A percentile compares a stretch with the other conserved stretches of the same genome.
These are phyloP conservation scores for Drosophila sp. DNA, from an alignment of 1,140 invertebrate species.

Conservation along the genomic window DNA sequence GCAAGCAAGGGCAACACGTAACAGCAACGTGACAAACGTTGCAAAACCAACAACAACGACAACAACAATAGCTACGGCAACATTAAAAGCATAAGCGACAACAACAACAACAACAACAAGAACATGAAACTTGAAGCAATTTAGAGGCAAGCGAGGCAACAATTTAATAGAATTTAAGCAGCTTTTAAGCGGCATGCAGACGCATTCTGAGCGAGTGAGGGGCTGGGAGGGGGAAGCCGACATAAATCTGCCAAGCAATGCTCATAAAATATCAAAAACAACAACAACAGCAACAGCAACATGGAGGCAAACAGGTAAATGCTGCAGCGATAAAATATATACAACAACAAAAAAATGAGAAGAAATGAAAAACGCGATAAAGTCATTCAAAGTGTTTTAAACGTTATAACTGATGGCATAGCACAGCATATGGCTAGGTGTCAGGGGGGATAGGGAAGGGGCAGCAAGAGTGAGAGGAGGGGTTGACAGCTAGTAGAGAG, in stretches of 20 bases:
- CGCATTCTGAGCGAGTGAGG: not conserved
- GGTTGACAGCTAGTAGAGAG: too few species aligned
- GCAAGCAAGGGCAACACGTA: slow-evolving; percentile 49
- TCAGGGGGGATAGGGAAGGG: not conserved
- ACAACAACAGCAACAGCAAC: slow-evolving; percentile 18
- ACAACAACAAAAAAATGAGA: slow-evolving; percentile 3
- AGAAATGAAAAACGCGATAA: slow-evolving; percentile 68
- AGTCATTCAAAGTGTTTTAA: slow-evolving; percentile 77
- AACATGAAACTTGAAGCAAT: slow-evolving; percentile 43
- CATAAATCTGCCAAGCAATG: slow-evolving; percentile 72
- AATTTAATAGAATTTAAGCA: slow-evolving; percentile 80
- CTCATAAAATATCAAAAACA: slow-evolving; percentile 64
- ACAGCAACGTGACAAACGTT: slow-evolving; percentile 71
- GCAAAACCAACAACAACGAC: slow-evolving; percentile 25
- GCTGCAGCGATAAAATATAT: slow-evolving; percentile 70
- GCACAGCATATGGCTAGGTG: too few species aligned
- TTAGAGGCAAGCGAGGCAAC: slow-evolving; percentile 30
- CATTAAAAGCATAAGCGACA: slow-evolving; percentile 1
- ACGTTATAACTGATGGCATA: not conserved
- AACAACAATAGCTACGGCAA: slow-evolving; percentile 12
- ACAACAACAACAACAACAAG: not conserved
- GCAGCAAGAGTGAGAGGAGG: too few species aligned
- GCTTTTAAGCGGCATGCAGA: slow-evolving; percentile 54
- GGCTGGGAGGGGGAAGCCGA: slow-evolving; percentile 21
- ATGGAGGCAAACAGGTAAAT: slow-evolving; percentile 58